Conservation (phyloP, 1,140 invertebrate genomes). For the Mizuhopecten yessoensis region DNA sequence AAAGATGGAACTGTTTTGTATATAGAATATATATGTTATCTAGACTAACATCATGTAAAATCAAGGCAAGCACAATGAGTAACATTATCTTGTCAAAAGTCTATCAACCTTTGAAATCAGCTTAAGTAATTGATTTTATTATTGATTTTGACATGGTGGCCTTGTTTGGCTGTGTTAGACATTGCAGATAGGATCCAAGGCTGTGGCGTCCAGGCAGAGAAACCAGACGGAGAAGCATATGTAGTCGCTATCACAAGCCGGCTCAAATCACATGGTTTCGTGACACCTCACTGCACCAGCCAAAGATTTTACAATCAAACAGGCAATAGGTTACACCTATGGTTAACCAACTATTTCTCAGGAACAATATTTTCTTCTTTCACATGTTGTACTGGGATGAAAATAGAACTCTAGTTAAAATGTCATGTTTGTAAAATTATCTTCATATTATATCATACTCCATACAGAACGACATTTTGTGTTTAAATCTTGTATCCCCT, state of each 20-base stretch:
- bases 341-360: background rate
- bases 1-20: background rate
- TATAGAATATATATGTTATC: background rate
- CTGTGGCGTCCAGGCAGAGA: background rate
- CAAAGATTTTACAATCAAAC: background rate
- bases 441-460: too few species aligned
- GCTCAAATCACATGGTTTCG: background rate
- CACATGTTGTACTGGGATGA: background rate
- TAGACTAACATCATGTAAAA: background rate
- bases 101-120: constrained; percentile 20
- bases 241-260: background rate
- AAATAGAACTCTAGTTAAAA: background rate
- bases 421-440: too few species aligned
- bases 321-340: background rate
- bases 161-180: background rate
- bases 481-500: too few species aligned
- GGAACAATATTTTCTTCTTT: background rate
- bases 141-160: constrained; percentile 18
- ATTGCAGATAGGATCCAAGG: background rate
- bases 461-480: too few species aligned
- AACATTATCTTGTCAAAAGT: background rate
- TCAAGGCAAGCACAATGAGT: background rate
- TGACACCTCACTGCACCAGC: constrained; percentile 1
- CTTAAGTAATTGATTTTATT: constrained; percentile 15
- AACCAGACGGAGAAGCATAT: too few species aligned